Conservation (phyloP, 2,888 invertebrate species). For the Patella depressa region DNA sequence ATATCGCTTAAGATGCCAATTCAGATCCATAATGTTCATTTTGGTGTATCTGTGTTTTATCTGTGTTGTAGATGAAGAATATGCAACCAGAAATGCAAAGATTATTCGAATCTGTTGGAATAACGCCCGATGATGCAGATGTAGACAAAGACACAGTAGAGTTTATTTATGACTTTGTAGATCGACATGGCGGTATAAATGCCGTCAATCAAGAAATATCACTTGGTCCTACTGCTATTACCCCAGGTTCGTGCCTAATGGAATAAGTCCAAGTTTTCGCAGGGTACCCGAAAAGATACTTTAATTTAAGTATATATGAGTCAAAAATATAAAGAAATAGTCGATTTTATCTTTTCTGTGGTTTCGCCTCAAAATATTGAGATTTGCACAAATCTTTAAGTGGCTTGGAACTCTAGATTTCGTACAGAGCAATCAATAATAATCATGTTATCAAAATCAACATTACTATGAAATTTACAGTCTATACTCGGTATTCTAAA, state of each 20-base stretch:
- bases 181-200: constrained; percentile 84
- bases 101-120: constrained; percentile 83
- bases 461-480: no score
- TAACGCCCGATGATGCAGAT: constrained; percentile 82
- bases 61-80: constrained; percentile 70
- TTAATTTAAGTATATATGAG: no score
- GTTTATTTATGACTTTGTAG: constrained; percentile 93
- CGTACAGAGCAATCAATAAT: no score
- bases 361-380: no score
- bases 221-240: constrained; percentile 27
- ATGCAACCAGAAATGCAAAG: constrained; percentile 76
- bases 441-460: no score
- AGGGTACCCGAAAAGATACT: neutral
- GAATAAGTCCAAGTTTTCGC: constrained; percentile 39
- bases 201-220: constrained; percentile 63
- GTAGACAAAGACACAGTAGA: constrained; percentile 86
- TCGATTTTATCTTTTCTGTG: no score
- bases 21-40: no score
- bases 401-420: no score
- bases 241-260: constrained; percentile 20
- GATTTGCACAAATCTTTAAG: no score
- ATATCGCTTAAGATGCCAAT: no score
- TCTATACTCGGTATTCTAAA: no score
- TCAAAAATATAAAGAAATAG: no score
- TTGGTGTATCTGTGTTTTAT: neutral